These are phyloP conservation scores for Peromyscus eremicus DNA, from an alignment of 2,797 vertebrate species.

Conservation along the genomic window DNA sequence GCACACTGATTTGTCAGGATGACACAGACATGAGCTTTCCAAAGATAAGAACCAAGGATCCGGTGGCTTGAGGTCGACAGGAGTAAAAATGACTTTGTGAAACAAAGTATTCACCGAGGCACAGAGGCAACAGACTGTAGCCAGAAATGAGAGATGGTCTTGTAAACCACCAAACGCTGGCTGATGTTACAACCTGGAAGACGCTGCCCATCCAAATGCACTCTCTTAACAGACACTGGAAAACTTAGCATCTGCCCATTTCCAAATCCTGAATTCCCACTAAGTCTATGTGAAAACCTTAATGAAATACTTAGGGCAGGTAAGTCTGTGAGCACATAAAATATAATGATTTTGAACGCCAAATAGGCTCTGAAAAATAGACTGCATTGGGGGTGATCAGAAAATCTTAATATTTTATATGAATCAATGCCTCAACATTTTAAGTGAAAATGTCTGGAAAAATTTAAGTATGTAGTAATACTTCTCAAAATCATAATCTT, in stretches of 20 bases:
- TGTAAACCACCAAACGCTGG: not conserved
- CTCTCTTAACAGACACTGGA: not conserved
- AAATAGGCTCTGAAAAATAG: slow-evolving; percentile 43
- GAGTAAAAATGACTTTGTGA: slow-evolving; percentile 22
- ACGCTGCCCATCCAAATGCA: not conserved
- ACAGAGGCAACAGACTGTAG: not conserved
- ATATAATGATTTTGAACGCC: slow-evolving; percentile 4
- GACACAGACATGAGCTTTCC: not conserved
- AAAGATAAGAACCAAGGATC: slow-evolving; percentile 4
- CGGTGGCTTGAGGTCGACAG: not conserved
- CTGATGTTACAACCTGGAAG: not conserved
- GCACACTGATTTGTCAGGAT: not conserved
- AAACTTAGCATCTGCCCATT: not conserved
- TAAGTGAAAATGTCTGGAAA: slow-evolving; percentile 53
- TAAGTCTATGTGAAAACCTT: slow-evolving; percentile 48
- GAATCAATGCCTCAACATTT: slow-evolving; percentile 29
- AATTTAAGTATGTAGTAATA: slow-evolving; percentile 8
- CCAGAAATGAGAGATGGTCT: not conserved
- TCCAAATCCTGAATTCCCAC: slow-evolving; percentile 51
- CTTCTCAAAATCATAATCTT: slow-evolving; percentile 56
- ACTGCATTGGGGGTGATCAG: not conserved
- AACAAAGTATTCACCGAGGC: slow-evolving; percentile 12
- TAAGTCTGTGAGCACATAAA: slow-evolving; percentile 14
- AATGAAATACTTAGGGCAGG: slow-evolving; percentile 55
- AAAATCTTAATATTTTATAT: slow-evolving; percentile 42